Evolutionary conservation across 2,113 vertebrate species (phyloP).

Genomic region (Papio anubis): DNA sequence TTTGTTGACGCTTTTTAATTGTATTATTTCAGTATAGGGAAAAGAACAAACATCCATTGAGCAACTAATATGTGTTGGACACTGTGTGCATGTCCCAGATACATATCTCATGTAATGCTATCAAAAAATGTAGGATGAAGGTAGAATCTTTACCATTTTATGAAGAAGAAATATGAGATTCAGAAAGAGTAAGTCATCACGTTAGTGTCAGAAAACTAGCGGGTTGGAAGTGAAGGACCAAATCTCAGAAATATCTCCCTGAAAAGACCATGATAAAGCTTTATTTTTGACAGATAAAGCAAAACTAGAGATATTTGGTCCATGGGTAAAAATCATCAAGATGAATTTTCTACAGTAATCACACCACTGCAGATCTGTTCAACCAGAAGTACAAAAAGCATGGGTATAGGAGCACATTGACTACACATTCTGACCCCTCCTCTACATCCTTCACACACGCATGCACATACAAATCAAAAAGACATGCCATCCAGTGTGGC

Average conservation of each 20-base stretch:
- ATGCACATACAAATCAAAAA: neutral
- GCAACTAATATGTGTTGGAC: neutral
- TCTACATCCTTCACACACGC: fast-evolving
- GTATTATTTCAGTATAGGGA: neutral
- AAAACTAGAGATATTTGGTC: neutral
- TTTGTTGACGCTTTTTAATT: neutral
- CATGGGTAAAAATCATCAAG: neutral
- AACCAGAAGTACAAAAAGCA: neutral
- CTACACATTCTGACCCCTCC: fast-evolving
- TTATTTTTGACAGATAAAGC: neutral
- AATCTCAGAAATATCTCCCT: neutral
- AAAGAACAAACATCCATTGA: neutral
- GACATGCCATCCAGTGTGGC: too few species aligned
- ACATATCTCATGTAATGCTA: neutral
- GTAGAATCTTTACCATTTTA: neutral
- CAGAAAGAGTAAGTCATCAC: neutral
- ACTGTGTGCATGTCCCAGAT: neutral
- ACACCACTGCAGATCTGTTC: neutral
- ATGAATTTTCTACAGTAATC: neutral
- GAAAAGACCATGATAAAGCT: neutral
- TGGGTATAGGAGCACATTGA: fast-evolving
- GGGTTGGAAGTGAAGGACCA: neutral
- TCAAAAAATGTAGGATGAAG: neutral
- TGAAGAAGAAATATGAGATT: neutral
- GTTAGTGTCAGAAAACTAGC: neutral